These are phyloP conservation scores for Phataginus tetradactyla DNA, from an alignment of 2,797 vertebrate genomes.

Conservation along the genomic window DNA sequence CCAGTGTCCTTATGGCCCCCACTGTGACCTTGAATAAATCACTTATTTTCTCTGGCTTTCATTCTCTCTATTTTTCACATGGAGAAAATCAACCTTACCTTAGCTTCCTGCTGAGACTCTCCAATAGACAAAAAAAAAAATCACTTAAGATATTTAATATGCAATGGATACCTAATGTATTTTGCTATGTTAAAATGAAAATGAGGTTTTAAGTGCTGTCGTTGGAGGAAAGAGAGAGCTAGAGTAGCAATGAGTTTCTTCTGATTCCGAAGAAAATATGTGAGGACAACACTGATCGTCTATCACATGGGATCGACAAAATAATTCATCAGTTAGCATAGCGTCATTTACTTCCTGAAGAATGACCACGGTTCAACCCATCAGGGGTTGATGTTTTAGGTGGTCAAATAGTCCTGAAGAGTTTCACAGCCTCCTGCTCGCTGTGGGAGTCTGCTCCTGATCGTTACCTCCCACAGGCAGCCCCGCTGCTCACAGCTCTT, in stretches of 20 bases:
- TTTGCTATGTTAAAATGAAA: background rate
- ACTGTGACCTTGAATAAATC: background rate
- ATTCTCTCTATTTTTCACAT: background rate
- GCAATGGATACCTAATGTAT: background rate
- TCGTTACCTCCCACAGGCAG: slow-evolving; percentile 90
- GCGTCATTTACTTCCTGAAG: background rate
- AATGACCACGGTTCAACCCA: background rate
- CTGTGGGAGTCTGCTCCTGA: accelerated
- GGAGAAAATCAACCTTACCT: background rate
- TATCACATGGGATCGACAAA: background rate
- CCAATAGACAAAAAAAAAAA: background rate
- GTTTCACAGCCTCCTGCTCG: background rate
- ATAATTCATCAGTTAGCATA: background rate
- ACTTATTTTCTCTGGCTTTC: background rate
- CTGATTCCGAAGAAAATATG: background rate
- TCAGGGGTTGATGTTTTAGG: background rate
- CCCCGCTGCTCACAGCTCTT: slow-evolving; percentile 86
- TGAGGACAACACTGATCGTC: background rate
- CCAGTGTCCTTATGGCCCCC: no score
- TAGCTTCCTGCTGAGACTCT: background rate
- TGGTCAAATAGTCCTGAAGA: background rate
- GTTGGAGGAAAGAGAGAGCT: background rate
- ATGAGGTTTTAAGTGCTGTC: background rate
- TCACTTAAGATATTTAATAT: background rate
- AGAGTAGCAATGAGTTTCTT: background rate